phyloP scores from a whole-genome alignment of 2,888 invertebrate genomes.

The Idaea dimidiata region DNA sequence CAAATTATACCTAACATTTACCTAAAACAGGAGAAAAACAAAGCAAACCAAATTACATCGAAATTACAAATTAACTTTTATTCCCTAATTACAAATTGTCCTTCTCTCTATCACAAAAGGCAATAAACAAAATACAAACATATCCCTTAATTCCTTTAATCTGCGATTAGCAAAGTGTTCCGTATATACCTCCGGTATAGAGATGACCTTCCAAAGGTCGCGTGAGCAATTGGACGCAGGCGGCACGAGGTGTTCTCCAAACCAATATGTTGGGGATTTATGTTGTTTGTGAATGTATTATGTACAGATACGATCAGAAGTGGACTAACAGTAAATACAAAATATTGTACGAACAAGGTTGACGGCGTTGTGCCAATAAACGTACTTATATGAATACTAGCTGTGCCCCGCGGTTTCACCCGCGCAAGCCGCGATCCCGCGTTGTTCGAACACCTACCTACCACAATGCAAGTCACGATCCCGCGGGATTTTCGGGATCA shows the following conservation, averaged over 20 bases:
- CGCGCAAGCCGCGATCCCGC: too few species aligned
- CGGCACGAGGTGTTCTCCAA: neutral
- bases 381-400: too few species aligned
- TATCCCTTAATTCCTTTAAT: neutral
- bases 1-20: too few species aligned
- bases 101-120: neutral
- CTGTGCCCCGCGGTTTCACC: too few species aligned
- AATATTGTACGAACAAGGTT: too few species aligned
- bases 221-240: neutral
- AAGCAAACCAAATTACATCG: neutral
- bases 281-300: neutral
- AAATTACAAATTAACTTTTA: neutral
- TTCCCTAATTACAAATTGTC: neutral
- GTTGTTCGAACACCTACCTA: too few species aligned
- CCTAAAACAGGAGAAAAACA: too few species aligned
- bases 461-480: too few species aligned
- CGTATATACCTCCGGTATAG: neutral
- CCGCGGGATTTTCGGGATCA: too few species aligned
- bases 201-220: neutral
- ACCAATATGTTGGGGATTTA: neutral
- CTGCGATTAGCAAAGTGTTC: neutral
- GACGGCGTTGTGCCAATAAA: too few species aligned
- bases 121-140: neutral
- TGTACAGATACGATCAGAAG: too few species aligned
- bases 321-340: too few species aligned